Evolutionary conservation across 2,113 vertebrate species (phyloP).

Genomic region (Dipodomys stephensi): DNA sequence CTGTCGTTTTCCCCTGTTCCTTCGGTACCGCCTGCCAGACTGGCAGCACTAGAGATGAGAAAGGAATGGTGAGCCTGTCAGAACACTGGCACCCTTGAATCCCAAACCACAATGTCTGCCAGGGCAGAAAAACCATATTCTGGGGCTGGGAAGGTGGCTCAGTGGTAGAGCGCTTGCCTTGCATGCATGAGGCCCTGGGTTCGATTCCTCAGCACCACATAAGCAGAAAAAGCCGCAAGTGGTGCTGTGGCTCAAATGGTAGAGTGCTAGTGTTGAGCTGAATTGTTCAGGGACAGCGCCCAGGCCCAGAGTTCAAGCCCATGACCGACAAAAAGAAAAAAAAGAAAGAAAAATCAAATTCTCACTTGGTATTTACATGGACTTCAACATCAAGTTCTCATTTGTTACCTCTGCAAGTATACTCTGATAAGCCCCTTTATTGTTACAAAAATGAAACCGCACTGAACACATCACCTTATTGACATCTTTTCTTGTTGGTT

Average conservation of each 20-base stretch:
- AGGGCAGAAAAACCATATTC: neutral
- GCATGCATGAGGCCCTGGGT: too few species aligned
- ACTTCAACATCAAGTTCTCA: neutral
- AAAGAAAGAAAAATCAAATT: neutral
- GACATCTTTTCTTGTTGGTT: neutral
- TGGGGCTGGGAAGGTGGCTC: neutral
- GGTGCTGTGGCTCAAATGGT: too few species aligned
- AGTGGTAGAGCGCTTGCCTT: too few species aligned
- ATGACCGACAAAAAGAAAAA: too few species aligned
- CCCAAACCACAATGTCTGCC: neutral
- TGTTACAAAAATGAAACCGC: conserved; percentile 1
- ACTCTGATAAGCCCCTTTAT: neutral
- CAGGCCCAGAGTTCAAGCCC: too few species aligned
- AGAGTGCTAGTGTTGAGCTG: too few species aligned
- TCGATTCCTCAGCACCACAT: too few species aligned
- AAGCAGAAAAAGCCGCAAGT: too few species aligned
- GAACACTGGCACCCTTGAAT: neutral
- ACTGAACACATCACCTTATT: neutral
- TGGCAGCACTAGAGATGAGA: neutral
- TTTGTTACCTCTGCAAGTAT: neutral
- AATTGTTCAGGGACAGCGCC: too few species aligned
- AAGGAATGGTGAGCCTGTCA: neutral
- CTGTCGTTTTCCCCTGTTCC: neutral
- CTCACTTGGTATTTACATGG: neutral
- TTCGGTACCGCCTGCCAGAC: neutral